Conservation (phyloP, 2,113 vertebrate genomes). For the Sander lucioperca region DNA sequence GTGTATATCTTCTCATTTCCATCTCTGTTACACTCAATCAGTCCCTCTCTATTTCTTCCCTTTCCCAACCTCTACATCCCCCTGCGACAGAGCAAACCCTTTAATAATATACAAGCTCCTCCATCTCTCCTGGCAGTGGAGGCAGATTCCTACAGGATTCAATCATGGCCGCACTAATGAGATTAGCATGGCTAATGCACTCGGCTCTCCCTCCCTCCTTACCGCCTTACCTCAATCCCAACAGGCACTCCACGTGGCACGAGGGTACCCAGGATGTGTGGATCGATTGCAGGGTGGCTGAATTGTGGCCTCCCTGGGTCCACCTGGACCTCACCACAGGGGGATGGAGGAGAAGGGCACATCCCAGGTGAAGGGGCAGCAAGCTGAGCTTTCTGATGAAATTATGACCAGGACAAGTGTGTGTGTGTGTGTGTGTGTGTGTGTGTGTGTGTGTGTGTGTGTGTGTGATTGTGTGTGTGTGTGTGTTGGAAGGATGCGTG, state of each 20-base stretch:
- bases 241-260: conserved; percentile 16
- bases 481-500: background rate
- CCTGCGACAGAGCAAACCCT: conserved; percentile 50
- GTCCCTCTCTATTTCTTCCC: conserved; percentile 1
- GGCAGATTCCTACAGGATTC: conserved; percentile 73
- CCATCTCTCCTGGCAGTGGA: conserved; percentile 54
- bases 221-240: conserved; percentile 18
- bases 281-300: conserved; percentile 30
- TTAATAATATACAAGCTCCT: conserved; percentile 74
- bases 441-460: background rate
- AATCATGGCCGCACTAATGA: conserved; percentile 72
- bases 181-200: conserved; percentile 77
- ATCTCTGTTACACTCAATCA: background rate
- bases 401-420: conserved; percentile 5
- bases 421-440: conserved; percentile 1
- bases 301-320: background rate
- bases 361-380: conserved; percentile 46
- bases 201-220: conserved; percentile 30
- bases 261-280: conserved; percentile 27
- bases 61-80: conserved; percentile 14
- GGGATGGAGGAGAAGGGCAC: conserved; percentile 13
- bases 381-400: conserved; percentile 30
- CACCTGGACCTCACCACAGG: conserved; percentile 16
- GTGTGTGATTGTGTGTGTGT: no score
- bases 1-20: background rate